Conservation (phyloP, 2,888 invertebrate species). For the Meteorus colon region DNA sequence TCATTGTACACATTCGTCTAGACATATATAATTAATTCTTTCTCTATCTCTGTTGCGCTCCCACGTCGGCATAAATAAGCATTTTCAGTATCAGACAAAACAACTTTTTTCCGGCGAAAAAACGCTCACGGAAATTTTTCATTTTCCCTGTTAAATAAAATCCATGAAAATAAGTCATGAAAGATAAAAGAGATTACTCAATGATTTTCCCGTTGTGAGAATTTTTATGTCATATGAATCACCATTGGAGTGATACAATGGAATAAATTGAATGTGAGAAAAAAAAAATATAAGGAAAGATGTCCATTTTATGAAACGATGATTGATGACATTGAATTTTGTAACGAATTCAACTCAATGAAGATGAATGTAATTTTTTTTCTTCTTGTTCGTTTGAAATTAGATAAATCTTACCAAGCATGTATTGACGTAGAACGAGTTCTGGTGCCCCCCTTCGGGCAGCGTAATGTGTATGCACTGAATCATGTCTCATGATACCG, state of each 20-base stretch:
- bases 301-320: too few species aligned
- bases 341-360: conserved; percentile 27
- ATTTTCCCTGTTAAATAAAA: too few species aligned
- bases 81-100: conserved; percentile 67
- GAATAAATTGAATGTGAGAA: too few species aligned
- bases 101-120: conserved; percentile 21
- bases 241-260: too few species aligned
- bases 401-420: conserved; percentile 76
- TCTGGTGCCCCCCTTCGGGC: conserved; percentile 77
- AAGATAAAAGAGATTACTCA: background rate
- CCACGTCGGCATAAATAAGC: conserved; percentile 52
- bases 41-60: background rate
- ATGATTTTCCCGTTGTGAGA: too few species aligned
- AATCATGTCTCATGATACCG: conserved; percentile 87
- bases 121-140: too few species aligned
- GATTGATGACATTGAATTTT: too few species aligned
- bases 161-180: too few species aligned
- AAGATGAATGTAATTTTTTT: background rate
- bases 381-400: conserved; percentile 36
- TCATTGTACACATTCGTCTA: conserved; percentile 19
- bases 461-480: conserved; percentile 75
- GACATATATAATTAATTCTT: conserved; percentile 29
- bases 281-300: too few species aligned
- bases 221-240: too few species aligned
- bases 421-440: conserved; percentile 79